Conservation (phyloP, 2,888 invertebrate genomes). For the Trichopoda pennipes region DNA sequence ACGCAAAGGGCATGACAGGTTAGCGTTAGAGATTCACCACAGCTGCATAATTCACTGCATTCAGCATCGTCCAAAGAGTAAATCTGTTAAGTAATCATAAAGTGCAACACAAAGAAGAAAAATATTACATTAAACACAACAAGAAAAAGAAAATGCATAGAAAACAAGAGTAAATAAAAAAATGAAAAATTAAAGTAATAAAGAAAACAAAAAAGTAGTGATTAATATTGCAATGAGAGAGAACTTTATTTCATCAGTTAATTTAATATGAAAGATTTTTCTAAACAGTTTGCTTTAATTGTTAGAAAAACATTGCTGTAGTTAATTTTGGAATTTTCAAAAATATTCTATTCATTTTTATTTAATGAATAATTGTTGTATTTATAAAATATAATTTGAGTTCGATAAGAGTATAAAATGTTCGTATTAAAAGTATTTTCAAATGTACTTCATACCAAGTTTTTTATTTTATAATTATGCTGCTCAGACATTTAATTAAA, state of each 20-base stretch:
- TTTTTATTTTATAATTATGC: too few species aligned
- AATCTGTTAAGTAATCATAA: constrained; percentile 75
- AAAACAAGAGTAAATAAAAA: background rate
- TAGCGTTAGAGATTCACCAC: constrained; percentile 88
- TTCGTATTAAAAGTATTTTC: too few species aligned
- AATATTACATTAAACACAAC: constrained; percentile 26
- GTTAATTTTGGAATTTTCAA: too few species aligned
- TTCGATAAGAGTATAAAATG: too few species aligned
- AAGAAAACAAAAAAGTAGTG: background rate
- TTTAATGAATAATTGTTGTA: too few species aligned
- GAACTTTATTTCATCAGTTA: background rate
- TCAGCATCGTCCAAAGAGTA: constrained; percentile 88
- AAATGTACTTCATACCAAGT: too few species aligned
- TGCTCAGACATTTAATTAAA: too few species aligned
- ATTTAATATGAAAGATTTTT: background rate
- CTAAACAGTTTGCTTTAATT: too few species aligned
- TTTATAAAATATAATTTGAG: too few species aligned
- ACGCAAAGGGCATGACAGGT: constrained; percentile 95
- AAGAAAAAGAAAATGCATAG: constrained; percentile 4
- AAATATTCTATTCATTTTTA: too few species aligned
- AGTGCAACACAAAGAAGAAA: background rate
- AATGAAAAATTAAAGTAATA: constrained; percentile 6
- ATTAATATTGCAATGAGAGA: background rate
- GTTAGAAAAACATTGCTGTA: too few species aligned
- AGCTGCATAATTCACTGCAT: constrained; percentile 94